These are phyloP conservation scores for Ciona savignyi DNA, from an alignment of 23 tunicate species.

Conservation along the genomic window DNA sequence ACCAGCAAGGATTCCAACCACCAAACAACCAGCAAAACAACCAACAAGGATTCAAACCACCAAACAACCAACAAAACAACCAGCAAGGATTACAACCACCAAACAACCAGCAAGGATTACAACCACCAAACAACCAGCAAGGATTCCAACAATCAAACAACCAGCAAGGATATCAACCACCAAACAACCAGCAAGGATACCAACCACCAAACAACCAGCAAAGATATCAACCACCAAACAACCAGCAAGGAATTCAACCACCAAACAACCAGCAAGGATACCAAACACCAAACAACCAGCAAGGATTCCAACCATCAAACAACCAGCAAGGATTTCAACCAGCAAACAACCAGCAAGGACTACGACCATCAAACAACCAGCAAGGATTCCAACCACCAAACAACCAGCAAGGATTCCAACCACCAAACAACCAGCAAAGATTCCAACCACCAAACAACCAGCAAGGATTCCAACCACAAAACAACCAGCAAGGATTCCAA, in stretches of 20 bases:
- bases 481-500: background rate
- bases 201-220: background rate
- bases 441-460: background rate
- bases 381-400: too few species aligned
- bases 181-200: background rate
- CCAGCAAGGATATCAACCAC: background rate
- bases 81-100: too few species aligned
- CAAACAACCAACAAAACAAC: too few species aligned
- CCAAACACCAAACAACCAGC: too few species aligned
- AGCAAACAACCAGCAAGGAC: too few species aligned
- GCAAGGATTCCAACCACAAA: background rate
- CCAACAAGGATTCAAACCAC: too few species aligned
- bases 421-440: background rate
- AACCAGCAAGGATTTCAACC: too few species aligned
- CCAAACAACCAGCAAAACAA: too few species aligned
- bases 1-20: too few species aligned
- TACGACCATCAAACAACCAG: too few species aligned
- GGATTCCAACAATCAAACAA: background rate
- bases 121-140: background rate
- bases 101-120: background rate
- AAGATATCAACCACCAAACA: background rate
- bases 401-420: background rate
- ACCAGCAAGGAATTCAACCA: background rate
- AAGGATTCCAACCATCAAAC: too few species aligned
- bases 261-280: background rate